These are phyloP conservation scores for Myotis brandtii DNA, from an alignment of 2,113 vertebrate genomes.

Conservation along the genomic window DNA sequence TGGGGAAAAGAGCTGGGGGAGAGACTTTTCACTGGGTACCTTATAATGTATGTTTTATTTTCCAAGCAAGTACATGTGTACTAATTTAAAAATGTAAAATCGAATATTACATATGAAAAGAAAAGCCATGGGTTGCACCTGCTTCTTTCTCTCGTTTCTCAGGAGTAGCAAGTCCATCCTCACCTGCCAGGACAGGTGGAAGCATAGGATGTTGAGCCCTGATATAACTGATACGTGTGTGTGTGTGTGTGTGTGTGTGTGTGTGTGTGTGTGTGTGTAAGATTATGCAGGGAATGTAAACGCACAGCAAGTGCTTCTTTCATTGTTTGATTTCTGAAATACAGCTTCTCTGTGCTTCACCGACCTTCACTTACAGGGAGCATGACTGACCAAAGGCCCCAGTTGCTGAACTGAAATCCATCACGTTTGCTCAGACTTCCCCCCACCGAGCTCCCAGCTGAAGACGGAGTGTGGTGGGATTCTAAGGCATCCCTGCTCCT, in stretches of 20 bases:
- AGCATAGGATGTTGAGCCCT: not conserved
- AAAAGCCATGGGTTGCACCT: not conserved
- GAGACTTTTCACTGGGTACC: not conserved
- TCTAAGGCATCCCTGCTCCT: not conserved
- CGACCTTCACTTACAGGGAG: not conserved
- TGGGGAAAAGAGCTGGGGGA: not conserved
- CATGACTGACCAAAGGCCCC: not conserved
- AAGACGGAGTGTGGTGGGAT: not conserved
- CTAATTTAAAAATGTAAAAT: conserved; percentile 8
- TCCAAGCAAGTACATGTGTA: not conserved
- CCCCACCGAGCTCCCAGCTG: too few relatives aligned
- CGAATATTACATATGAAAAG: not conserved
- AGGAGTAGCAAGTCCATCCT: not conserved
- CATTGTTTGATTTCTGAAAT: not conserved
- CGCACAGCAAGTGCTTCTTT: not conserved
- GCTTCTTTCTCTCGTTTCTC: not conserved
- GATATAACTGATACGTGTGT: not conserved
- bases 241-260: not conserved
- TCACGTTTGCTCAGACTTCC: not conserved
- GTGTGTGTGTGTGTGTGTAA: not conserved
- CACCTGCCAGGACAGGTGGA: not conserved
- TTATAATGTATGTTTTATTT: not conserved
- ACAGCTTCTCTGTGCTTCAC: not conserved
- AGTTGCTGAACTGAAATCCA: not conserved
- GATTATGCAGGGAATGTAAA: not conserved